phyloP scores from a whole-genome alignment of 2,888 invertebrate species.

The Drosophila pseudotakahashii region DNA sequence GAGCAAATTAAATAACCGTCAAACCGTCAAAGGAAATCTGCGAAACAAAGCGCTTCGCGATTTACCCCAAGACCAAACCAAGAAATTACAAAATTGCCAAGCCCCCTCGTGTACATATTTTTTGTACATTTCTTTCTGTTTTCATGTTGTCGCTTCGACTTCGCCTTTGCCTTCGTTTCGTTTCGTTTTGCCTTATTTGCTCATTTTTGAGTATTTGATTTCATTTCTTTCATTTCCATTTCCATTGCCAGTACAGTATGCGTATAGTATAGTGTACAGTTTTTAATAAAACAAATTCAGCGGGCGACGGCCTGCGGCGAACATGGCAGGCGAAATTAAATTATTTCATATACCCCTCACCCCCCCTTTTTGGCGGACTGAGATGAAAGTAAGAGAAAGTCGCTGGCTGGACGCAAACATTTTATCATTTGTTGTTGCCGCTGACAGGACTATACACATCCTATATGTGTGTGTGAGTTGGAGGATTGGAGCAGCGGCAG shows the following conservation, averaged over 20 bases:
- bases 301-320: constrained; percentile 74
- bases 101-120: constrained; percentile 17
- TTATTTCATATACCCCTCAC: constrained; percentile 62
- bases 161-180: constrained; percentile 33
- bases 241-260: constrained; percentile 12
- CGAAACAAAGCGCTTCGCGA: constrained; percentile 30
- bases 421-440: constrained; percentile 71
- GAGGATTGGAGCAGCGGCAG: neutral
- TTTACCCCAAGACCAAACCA: constrained; percentile 31
- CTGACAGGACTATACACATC: constrained; percentile 59
- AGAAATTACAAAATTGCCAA: constrained; percentile 33
- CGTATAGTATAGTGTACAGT: constrained; percentile 52
- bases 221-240: constrained; percentile 58
- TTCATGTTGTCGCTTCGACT: constrained; percentile 7
- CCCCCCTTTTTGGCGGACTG: constrained; percentile 12
- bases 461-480: neutral
- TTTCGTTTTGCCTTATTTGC: constrained; percentile 59
- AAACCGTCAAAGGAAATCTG: constrained; percentile 45
- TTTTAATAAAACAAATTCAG: constrained; percentile 78
- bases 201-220: constrained; percentile 76
- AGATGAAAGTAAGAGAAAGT: constrained; percentile 51
- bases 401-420: constrained; percentile 62
- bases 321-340: constrained; percentile 77
- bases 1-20: constrained; percentile 49
- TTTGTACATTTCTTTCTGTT: constrained; percentile 24